Conservation (phyloP, 2,888 invertebrate genomes). For the Bellardia pandia region DNA sequence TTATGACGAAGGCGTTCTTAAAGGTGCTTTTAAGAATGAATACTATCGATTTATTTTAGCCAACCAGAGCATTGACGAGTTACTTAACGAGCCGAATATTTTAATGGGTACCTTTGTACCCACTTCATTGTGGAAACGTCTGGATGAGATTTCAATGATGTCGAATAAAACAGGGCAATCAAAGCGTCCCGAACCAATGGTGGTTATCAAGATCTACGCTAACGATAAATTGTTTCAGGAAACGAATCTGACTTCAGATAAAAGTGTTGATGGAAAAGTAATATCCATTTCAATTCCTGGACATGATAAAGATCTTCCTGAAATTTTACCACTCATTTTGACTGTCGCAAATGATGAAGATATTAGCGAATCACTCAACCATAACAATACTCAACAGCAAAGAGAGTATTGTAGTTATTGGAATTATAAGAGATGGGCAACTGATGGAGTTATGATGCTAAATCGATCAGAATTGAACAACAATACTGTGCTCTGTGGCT, state of each 20-base stretch:
- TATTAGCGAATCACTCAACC: no score
- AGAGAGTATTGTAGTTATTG: conserved; percentile 85
- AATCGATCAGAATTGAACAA: conserved; percentile 79
- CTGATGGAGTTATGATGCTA: conserved; percentile 85
- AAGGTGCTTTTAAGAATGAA: conserved; percentile 76
- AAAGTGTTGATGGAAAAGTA: conserved; percentile 84
- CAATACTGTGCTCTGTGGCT: conserved; percentile 84
- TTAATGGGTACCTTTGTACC: conserved; percentile 86
- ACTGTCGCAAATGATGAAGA: conserved; percentile 30
- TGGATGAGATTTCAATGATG: conserved; percentile 79
- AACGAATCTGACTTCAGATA: conserved; percentile 79
- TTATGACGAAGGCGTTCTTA: conserved; percentile 57
- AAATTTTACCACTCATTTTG: conserved; percentile 85
- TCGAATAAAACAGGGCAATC: conserved; percentile 75
- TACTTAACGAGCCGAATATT: conserved; percentile 84
- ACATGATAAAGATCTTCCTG: conserved; percentile 85
- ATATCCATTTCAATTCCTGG: conserved; percentile 87
- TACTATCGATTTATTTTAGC: conserved; percentile 81
- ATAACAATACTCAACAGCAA: not conserved
- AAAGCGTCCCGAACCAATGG: conserved; percentile 79
- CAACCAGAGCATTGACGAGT: conserved; percentile 84
- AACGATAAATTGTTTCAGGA: conserved; percentile 86
- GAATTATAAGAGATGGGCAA: conserved; percentile 87
- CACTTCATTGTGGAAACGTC: conserved; percentile 82
- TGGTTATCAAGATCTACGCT: conserved; percentile 85